Evolutionary conservation across 2,797 vertebrate genomes (phyloP).

Genomic region (Steatocranus sp.): DNA sequence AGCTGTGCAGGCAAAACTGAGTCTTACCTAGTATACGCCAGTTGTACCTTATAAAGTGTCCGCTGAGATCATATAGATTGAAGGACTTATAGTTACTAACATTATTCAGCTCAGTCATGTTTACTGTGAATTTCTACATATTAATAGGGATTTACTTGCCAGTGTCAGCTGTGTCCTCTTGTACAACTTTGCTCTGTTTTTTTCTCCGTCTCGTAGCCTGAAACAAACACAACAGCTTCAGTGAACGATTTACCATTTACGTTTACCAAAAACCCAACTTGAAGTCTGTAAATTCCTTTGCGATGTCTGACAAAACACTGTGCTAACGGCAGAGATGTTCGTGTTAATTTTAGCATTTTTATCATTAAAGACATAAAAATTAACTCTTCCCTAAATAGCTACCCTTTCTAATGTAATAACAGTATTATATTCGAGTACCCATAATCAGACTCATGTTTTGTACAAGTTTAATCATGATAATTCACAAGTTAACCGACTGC

Average conservation of each 20-base stretch:
- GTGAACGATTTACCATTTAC: background rate
- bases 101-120: background rate
- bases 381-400: background rate
- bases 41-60: background rate
- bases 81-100: background rate
- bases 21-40: background rate
- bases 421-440: background rate
- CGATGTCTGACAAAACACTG: background rate
- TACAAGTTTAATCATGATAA: background rate
- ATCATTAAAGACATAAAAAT: background rate
- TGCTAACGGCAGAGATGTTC: background rate
- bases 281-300: background rate
- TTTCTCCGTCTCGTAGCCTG: constrained; percentile 4
- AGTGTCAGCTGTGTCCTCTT: background rate
- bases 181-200: constrained; percentile 1
- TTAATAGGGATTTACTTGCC: constrained; percentile 10
- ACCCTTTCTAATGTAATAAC: background rate
- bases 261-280: background rate
- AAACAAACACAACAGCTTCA: background rate
- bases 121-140: background rate
- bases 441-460: background rate
- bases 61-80: background rate
- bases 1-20: background rate
- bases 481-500: background rate
- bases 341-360: background rate